Percentiles rank a stretch among this genome's conserved stretches.
These are phyloP conservation scores for Mugil cephalus DNA, from an alignment of 2,113 vertebrate species.

Conservation along the genomic window DNA sequence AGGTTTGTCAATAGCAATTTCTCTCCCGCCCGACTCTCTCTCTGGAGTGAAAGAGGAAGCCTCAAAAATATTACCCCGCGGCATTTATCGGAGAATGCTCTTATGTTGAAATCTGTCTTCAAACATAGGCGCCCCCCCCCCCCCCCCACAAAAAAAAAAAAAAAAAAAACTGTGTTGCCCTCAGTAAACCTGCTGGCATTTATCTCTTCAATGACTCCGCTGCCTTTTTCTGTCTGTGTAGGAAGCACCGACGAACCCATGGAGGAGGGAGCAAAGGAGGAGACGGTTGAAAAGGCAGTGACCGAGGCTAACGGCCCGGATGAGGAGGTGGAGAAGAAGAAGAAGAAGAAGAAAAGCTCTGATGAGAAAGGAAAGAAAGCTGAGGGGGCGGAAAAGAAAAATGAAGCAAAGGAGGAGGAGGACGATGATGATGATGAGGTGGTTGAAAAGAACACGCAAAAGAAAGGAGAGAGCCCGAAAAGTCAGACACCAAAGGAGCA, in stretches of 20 bases:
- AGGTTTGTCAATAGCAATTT: constrained; percentile 65
- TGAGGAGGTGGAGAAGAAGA: constrained; percentile 52
- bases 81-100: constrained; percentile 51
- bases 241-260: constrained; percentile 67
- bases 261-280: constrained; percentile 68
- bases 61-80: constrained; percentile 53
- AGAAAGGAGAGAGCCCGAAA: constrained; percentile 62
- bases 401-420: constrained; percentile 22
- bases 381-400: constrained; percentile 11
- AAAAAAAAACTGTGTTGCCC: constrained; percentile 24
- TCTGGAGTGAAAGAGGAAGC: constrained; percentile 37
- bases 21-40: constrained; percentile 22
- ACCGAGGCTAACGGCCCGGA: constrained; percentile 42
- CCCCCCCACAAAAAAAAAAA: constrained; percentile 20
- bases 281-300: constrained; percentile 46
- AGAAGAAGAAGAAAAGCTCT: too few species aligned
- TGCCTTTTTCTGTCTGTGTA: constrained; percentile 51
- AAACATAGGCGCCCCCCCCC: constrained; percentile 38
- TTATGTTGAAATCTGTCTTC: constrained; percentile 51
- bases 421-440: constrained; percentile 55
- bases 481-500: constrained; percentile 65
- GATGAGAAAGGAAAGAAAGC: constrained; percentile 26
- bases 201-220: constrained; percentile 48
- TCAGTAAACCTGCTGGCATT: constrained; percentile 49
- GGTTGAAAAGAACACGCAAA: constrained; percentile 39